Conservation (phyloP, 2,797 vertebrate species). For the Threskiornis aethiopicus region DNA sequence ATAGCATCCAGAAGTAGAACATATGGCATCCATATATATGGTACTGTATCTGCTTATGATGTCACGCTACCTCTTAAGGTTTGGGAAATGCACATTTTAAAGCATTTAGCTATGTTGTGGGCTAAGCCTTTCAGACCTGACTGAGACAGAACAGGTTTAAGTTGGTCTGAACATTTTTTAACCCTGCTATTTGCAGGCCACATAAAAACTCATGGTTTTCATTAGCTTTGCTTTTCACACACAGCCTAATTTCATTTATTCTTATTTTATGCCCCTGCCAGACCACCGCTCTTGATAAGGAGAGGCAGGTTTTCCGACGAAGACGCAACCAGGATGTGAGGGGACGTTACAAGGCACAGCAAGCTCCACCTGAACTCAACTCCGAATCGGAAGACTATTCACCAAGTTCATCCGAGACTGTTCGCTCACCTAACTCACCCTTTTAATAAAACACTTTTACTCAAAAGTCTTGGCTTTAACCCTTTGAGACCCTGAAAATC, state of each 20-base stretch:
- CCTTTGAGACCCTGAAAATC: constrained; percentile 79
- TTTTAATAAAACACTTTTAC: constrained; percentile 87
- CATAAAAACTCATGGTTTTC: constrained; percentile 50
- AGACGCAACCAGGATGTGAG: constrained; percentile 96
- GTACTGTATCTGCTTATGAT: constrained; percentile 66
- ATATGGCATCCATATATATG: constrained; percentile 61
- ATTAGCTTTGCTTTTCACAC: constrained; percentile 54
- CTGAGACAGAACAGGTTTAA: constrained; percentile 27
- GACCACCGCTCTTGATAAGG: constrained; percentile 99
- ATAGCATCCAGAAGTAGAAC: constrained; percentile 62
- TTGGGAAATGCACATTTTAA: constrained; percentile 38
- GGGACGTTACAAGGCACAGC: constrained; percentile 74
- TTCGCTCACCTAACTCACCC: constrained; percentile 93
- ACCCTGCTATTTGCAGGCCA: constrained; percentile 43
- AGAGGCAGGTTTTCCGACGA: constrained; percentile 98
- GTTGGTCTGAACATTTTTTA: constrained; percentile 58
- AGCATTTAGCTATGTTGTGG: constrained; percentile 39
- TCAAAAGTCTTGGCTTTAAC: constrained; percentile 78
- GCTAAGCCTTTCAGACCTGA: constrained; percentile 50
- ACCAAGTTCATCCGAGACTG: constrained; percentile 90
- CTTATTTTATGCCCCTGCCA: constrained; percentile 85
- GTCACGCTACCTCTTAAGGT: constrained; percentile 52
- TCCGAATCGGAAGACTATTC: constrained; percentile 94
- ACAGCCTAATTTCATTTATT: constrained; percentile 81
- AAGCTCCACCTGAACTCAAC: constrained; percentile 85